These are phyloP conservation scores for Myopa tessellatipennis DNA, from an alignment of 2,888 invertebrate genomes.

Conservation along the genomic window DNA sequence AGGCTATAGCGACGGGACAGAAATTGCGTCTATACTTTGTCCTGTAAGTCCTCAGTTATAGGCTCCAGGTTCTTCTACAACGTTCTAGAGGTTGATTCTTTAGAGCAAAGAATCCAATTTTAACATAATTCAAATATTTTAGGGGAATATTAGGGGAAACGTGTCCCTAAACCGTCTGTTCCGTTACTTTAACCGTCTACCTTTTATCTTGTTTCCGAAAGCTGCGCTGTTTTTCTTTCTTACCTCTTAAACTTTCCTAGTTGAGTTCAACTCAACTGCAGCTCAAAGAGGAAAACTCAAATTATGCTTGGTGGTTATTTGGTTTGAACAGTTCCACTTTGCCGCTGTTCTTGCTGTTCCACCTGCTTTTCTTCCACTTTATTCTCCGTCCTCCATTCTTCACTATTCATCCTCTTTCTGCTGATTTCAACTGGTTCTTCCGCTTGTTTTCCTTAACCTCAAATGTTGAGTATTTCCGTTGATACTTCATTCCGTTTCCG, in stretches of 20 bases:
- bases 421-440: constrained; percentile 15
- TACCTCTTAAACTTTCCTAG: neutral
- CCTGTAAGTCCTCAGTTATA: no score
- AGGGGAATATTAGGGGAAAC: no score
- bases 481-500: constrained; percentile 34
- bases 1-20: no score
- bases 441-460: constrained; percentile 29
- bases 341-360: neutral
- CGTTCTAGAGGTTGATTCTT: no score
- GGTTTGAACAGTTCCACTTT: constrained; percentile 5
- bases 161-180: no score
- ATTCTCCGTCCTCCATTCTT: neutral
- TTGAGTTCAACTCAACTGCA: neutral
- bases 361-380: neutral
- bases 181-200: no score
- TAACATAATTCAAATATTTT: no score
- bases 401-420: neutral
- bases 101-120: no score
- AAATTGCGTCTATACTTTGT: no score
- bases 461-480: constrained; percentile 35
- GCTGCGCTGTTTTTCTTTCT: neutral
- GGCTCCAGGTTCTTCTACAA: no score
- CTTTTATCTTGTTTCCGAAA: no score
- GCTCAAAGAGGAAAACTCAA: constrained; percentile 6
- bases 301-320: constrained; percentile 4